A percentile compares a stretch with the other conserved stretches of the same genome.
phyloP scores from a whole-genome alignment of 2,888 invertebrate genomes.

The Calameuta idolon region DNA sequence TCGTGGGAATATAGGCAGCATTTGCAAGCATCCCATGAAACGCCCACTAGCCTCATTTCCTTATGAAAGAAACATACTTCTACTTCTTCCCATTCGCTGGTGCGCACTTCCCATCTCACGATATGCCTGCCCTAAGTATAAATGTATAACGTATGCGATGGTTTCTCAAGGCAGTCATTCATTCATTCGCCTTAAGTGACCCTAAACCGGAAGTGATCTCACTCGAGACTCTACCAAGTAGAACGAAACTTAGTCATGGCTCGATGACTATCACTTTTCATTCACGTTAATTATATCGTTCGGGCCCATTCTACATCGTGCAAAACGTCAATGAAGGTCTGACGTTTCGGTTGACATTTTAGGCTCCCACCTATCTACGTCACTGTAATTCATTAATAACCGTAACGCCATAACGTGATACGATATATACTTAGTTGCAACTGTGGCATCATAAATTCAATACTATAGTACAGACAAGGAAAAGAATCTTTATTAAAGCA shows the following conservation, averaged over 20 bases:
- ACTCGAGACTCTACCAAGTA: constrained; percentile 13
- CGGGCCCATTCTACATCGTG: background rate
- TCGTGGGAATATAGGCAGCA: background rate
- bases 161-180: constrained; percentile 5
- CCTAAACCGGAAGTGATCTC: constrained; percentile 24
- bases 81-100: background rate
- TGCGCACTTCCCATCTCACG: background rate
- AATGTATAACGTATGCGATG: constrained; percentile 1
- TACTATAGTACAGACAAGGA: background rate
- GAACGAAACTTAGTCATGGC: constrained; percentile 10
- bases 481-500: background rate
- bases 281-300: constrained; percentile 1
- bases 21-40: background rate
- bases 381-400: background rate
- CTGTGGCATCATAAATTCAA: background rate
- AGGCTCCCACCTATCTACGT: background rate
- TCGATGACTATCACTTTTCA: constrained; percentile 19
- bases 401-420: background rate
- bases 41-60: background rate
- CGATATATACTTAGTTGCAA: background rate
- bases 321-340: background rate
- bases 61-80: background rate
- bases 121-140: background rate
- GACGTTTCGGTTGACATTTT: background rate
- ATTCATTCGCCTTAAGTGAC: constrained; percentile 22